These are phyloP conservation scores for Ophraella communa DNA, from an alignment of 2,888 invertebrate genomes.

Conservation along the genomic window DNA sequence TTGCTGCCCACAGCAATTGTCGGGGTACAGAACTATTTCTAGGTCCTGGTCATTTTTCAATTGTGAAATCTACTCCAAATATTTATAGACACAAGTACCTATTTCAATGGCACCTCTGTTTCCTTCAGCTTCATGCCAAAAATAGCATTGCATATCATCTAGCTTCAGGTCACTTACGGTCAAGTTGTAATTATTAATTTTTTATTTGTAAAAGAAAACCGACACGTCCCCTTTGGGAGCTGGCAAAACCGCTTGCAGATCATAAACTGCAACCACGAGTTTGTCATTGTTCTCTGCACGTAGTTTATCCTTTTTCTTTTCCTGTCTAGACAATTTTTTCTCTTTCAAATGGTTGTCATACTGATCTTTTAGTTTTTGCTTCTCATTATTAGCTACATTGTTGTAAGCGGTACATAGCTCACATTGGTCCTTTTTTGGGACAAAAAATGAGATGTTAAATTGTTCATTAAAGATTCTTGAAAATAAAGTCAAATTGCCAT, in stretches of 20 bases:
- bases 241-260: slow-evolving; percentile 40
- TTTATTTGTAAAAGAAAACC: slow-evolving; percentile 42
- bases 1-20: slow-evolving; percentile 13
- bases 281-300: slow-evolving; percentile 13
- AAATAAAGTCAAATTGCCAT: slow-evolving; percentile 31
- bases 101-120: slow-evolving; percentile 50
- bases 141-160: slow-evolving; percentile 41
- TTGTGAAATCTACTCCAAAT: slow-evolving; percentile 33
- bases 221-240: slow-evolving; percentile 39
- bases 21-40: neutral
- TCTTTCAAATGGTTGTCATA: slow-evolving; percentile 36
- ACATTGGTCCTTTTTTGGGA: slow-evolving; percentile 14
- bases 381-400: slow-evolving; percentile 25
- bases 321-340: slow-evolving; percentile 35
- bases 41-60: neutral
- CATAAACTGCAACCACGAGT: slow-evolving; percentile 32
- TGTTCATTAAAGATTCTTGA: slow-evolving; percentile 33
- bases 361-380: slow-evolving; percentile 24
- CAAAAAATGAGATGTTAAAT: slow-evolving; percentile 37
- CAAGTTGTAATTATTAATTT: slow-evolving; percentile 40
- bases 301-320: slow-evolving; percentile 38
- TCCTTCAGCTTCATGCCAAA: slow-evolving; percentile 51
- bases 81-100: slow-evolving; percentile 49
- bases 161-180: slow-evolving; percentile 33
- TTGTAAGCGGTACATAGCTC: slow-evolving; percentile 26